Percentiles rank a stretch among this genome's conserved stretches.
These are phyloP conservation scores for Tenthredo scrophulariae DNA, from an alignment of 2,888 invertebrate species.

Conservation along the genomic window DNA sequence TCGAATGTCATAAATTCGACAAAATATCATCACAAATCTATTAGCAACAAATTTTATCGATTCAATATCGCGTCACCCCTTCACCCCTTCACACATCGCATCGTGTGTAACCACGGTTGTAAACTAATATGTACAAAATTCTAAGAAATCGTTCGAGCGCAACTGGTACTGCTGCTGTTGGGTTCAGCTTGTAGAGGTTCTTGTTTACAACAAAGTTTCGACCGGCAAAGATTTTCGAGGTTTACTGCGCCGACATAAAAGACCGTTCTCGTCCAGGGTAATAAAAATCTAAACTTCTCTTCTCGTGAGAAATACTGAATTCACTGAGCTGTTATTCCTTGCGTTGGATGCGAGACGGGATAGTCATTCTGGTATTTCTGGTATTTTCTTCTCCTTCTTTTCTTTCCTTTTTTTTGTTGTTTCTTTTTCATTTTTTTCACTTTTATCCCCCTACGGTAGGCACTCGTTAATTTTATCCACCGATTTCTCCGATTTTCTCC, in stretches of 20 bases:
- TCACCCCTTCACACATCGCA: no score
- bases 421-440: no score
- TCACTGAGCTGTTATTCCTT: slow-evolving; percentile 14
- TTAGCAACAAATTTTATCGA: background rate
- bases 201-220: slow-evolving; percentile 50
- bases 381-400: background rate
- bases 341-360: background rate
- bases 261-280: slow-evolving; percentile 3
- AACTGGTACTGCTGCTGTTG: background rate
- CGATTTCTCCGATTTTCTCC: background rate
- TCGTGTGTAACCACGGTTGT: slow-evolving; percentile 5
- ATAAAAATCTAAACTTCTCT: slow-evolving; percentile 51
- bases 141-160: slow-evolving; percentile 20
- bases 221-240: slow-evolving; percentile 32
- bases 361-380: slow-evolving; percentile 5
- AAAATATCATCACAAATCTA: background rate
- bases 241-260: slow-evolving; percentile 52
- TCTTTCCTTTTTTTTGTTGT: no score
- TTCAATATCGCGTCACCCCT: background rate
- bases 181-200: slow-evolving; percentile 24
- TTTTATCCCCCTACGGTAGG: background rate
- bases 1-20: background rate
- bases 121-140: slow-evolving; percentile 45
- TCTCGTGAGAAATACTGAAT: slow-evolving; percentile 48
- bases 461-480: background rate